Evolutionary conservation across 2,113 vertebrate species (phyloP).

Genomic region (Callocephalon fimbriatum): DNA sequence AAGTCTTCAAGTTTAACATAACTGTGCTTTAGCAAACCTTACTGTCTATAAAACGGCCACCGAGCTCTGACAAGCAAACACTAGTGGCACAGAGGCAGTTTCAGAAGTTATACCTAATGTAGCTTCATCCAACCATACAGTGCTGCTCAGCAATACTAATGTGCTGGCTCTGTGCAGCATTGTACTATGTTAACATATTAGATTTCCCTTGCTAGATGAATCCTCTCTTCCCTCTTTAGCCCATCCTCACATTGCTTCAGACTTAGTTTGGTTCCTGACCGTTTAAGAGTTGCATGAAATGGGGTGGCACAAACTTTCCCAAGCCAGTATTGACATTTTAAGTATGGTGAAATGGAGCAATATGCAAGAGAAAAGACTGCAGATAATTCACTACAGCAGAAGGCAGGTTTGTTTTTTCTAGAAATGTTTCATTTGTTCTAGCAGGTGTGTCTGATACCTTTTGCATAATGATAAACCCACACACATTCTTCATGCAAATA

Average conservation of each 20-base stretch:
- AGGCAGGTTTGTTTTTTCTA: constrained; percentile 51
- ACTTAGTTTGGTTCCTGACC: neutral
- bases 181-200: neutral
- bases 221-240: neutral
- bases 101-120: neutral
- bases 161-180: neutral
- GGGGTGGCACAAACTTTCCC: neutral
- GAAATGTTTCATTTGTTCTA: constrained; percentile 58
- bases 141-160: neutral
- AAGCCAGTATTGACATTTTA: neutral
- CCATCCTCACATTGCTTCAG: neutral
- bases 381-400: neutral
- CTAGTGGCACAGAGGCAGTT: neutral
- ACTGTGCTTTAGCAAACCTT: no score
- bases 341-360: neutral
- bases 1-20: no score
- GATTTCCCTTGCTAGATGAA: neutral
- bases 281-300: neutral
- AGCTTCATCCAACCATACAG: neutral
- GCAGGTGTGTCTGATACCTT: constrained; percentile 65
- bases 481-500: constrained; percentile 72
- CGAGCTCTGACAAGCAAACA: neutral
- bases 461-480: constrained; percentile 70
- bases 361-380: neutral
- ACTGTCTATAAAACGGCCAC: no score